Base-by-base conservation (phyloP, 2,113 vertebrate species). In the Bombycilla garrulus region DNA sequence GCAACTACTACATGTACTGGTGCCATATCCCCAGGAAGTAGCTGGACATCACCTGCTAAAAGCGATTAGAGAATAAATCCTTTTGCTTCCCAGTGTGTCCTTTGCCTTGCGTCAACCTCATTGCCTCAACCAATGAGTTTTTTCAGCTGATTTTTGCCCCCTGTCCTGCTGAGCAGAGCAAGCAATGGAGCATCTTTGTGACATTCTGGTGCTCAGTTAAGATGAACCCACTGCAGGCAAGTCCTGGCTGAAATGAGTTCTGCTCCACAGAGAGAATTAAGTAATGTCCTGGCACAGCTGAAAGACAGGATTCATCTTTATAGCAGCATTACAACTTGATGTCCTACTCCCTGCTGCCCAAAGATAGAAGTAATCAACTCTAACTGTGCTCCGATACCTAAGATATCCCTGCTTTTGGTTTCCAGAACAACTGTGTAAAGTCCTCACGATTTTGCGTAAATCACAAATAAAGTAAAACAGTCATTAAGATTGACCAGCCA, bases 271-370 rank as follows among this genome's bases (percentile, higher is more conserved):
- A 77, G 6, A 5, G 16, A 80, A 69, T 15, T 7, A 80, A 65
- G 9, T 25, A 38, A 70, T 1, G 3, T 15, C 35, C 47, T 38
- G 15, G 21, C 14, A 48, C 8, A 76, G 44, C 19, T 20, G 18
- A 71, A 79, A 81, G 33, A 6, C 11, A 38, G 20, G 8, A 10
- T 24, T 87, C 64, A 44, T 33, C 15, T 35, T 65, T 48, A 44
- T 13, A 93, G 1, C 12, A 70, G 15, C 18, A 20, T 17, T 42
- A 53, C 35, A 76, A 18, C 11, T 21, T 12, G 10, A 67, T 54
- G 53, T 28, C 35, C 1, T 0, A 57, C 7, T 9, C 2, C 4
- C 7, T 1, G 2, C 35, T 35, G 16, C 40, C 35, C 36, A 69
- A 26, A 58, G n/a, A 2, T 40, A 79, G 44, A 79, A 50, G 47